phyloP scores from a whole-genome alignment of 2,888 invertebrate species.

The Rhyacophila evoluta region DNA sequence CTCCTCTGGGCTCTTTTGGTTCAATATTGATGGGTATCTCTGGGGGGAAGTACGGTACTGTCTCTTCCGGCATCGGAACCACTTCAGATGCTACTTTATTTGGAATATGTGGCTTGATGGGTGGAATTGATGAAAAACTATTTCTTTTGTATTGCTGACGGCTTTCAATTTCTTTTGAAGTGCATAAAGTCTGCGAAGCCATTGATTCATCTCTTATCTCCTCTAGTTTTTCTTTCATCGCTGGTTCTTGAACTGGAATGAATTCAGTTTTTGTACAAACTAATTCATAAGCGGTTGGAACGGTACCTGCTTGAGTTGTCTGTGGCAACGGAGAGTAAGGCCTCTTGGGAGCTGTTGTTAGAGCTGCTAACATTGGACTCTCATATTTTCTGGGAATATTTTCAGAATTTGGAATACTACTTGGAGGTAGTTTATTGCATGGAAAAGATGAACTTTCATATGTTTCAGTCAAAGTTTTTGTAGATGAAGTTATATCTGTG shows the following conservation, averaged over 20 bases:
- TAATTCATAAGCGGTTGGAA: not conserved
- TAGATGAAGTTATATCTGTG: constrained; percentile 58
- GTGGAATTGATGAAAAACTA: constrained; percentile 63
- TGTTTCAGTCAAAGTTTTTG: constrained; percentile 55
- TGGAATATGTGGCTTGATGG: constrained; percentile 66
- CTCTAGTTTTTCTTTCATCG: not conserved
- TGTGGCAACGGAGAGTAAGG: constrained; percentile 70
- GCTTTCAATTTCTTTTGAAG: not conserved
- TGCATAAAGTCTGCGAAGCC: not conserved
- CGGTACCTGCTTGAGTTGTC: constrained; percentile 42
- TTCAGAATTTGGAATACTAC: constrained; percentile 5
- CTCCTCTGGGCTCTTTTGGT: constrained; percentile 64
- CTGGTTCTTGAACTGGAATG: not conserved
- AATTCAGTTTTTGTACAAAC: not conserved
- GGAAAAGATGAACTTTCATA: constrained; percentile 41
- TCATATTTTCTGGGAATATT: not conserved
- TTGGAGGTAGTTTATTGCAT: constrained; percentile 26
- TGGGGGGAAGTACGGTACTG: constrained; percentile 76
- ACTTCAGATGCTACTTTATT: constrained; percentile 64
- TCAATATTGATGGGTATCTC: constrained; percentile 72
- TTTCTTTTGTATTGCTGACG: constrained; percentile 55
- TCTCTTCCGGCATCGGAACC: constrained; percentile 74
- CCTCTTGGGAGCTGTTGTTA: constrained; percentile 74
- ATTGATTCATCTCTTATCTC: not conserved
- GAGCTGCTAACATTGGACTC: constrained; percentile 67